Conservation (phyloP, 1,140 invertebrate genomes). For the Ostrea edulis region DNA sequence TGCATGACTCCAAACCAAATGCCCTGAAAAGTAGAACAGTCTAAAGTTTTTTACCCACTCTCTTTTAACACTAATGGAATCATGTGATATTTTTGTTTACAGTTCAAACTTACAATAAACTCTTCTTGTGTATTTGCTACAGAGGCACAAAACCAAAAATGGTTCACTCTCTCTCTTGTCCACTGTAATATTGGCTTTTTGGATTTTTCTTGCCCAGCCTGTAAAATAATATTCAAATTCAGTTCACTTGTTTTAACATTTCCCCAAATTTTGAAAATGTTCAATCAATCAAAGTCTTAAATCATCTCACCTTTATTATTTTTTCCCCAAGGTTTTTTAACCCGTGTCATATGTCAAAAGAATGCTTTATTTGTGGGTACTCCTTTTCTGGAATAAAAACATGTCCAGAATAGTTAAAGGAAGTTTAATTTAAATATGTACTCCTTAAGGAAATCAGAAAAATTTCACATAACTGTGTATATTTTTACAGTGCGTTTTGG, state of each 20-base stretch:
- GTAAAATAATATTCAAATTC: no score
- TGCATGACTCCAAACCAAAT: constrained; percentile 44
- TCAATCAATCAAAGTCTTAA: no score
- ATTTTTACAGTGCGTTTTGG: no score
- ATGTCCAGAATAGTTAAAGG: no score
- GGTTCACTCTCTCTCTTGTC: constrained; percentile 39
- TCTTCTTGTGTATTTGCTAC: constrained; percentile 12
- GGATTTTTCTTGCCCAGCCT: constrained; percentile 21
- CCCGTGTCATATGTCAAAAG: constrained; percentile 57
- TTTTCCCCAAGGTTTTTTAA: constrained; percentile 51
- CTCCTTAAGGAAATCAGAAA: no score
- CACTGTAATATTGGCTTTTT: constrained; percentile 34
- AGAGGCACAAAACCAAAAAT: constrained; percentile 19
- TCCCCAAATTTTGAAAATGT: no score
- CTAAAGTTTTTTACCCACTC: no score
- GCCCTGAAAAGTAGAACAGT: constrained; percentile 48
- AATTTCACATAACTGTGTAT: no score
- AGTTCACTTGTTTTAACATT: no score
- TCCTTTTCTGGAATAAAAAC: neutral
- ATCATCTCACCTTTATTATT: constrained; percentile 10
- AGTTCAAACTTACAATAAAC: constrained; percentile 38
- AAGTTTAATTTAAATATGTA: no score
- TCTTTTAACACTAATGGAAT: no score
- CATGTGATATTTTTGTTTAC: neutral
- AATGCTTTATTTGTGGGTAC: constrained; percentile 51